Evolutionary conservation across 1,140 invertebrate genomes (phyloP).

Genomic region (Diploscapter pachys): DNA sequence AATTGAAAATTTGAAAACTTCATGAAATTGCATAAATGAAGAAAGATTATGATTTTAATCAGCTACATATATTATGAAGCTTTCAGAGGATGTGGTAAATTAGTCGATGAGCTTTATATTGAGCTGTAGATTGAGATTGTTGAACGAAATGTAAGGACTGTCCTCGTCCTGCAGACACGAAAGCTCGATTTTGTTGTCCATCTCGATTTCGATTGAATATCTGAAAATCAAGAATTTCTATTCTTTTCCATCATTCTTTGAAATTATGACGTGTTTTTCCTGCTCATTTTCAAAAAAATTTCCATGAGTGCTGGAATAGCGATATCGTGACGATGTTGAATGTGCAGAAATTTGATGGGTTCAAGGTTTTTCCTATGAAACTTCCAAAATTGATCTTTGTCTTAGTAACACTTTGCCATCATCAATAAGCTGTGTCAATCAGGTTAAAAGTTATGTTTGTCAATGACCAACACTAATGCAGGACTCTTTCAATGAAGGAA

Average conservation of each 20-base stretch:
- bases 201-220: conserved; percentile 44
- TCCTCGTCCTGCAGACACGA: conserved; percentile 38
- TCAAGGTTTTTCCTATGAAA: conserved; percentile 4
- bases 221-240: conserved; percentile 26
- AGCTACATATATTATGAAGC: too few species aligned
- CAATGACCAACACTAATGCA: too few species aligned
- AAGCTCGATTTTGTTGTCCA: conserved; percentile 39
- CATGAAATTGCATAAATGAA: too few species aligned
- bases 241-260: not conserved
- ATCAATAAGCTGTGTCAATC: too few species aligned
- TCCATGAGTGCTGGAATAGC: not conserved
- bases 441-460: too few species aligned
- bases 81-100: not conserved
- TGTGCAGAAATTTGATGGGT: conserved; percentile 3
- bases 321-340: not conserved
- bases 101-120: conserved; percentile 16
- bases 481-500: too few species aligned
- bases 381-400: not conserved
- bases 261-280: conserved; percentile 1
- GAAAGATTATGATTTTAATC: too few species aligned
- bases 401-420: too few species aligned
- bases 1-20: too few species aligned
- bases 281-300: not conserved
- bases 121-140: conserved; percentile 32
- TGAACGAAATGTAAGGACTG: conserved; percentile 38